Base-by-base conservation (phyloP, 2,797 vertebrate genomes). In the Coregonus suidteri region DNA sequence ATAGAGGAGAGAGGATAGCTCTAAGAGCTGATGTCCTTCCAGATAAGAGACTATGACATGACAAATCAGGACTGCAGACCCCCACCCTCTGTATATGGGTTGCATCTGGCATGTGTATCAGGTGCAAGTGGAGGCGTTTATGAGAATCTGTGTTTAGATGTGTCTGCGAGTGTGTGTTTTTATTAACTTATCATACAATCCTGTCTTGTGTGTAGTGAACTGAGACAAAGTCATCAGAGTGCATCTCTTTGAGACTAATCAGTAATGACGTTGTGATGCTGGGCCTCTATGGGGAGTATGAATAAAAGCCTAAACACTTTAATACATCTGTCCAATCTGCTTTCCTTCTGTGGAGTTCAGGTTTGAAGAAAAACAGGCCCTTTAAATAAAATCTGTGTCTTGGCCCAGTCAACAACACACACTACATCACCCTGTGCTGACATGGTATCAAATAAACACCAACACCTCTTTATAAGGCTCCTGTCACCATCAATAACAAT, bases 251-350 rank as follows among this genome's bases (percentile, higher is more conserved):
- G 69, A 86, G 51, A 70, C 68, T 71, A 86, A 86, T 76, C 86
- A 79, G 86, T 83, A 84, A 77, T 81, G 81, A 75, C 81, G 70
- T 75, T 81, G 25, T 75, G 6, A 73, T 82, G 82, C 84, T 81
- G 77, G 20, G 86, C 79, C 76, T 85, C 89, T 88, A 88, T 92
- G 83, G 89, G 31, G 68, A 68, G 72, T 41, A 66, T 51, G 77
- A 78, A 90, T 87, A 80, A 88, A 88, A 86, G 87, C 81, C 64
- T 64, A 59, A 83, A 81, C 78, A 77, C 76, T 67, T 83, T 79
- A 62, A 65, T 77, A 71, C 54, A 54, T 66, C 6, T 66, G 62
- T 71, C 47, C 72, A 16, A 16, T 3, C 9, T 66, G 4, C 25
- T 13, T 31, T 34, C 9, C 20, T 65, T 30, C 62, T 18, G 30